Base-by-base conservation (phyloP, 2,888 invertebrate genomes). In the Parapristionchus giblindavisi region DNA sequence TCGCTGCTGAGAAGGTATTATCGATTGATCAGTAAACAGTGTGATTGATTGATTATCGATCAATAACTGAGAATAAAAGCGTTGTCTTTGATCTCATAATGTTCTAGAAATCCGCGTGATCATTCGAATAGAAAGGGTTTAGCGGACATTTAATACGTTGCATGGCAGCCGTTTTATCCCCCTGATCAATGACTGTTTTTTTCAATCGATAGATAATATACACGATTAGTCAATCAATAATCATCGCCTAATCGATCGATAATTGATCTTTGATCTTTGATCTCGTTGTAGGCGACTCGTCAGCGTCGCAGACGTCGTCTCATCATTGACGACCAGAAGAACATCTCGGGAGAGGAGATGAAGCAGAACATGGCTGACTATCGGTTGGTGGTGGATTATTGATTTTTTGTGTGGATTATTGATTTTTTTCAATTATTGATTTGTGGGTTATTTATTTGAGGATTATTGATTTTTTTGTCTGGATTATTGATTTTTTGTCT, bases 321-420 rank as follows among this genome's bases (percentile, higher is more conserved):
- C 56, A 95, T 99, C 84, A 96, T 99, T 17, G 99, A 99, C 89
- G 99, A 99, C 90, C 93, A 96, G 71, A 99, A 98, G 90, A 97
- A 96, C 90, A 97, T 99, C 89, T 94, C 95, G 3, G 98, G 98
- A 24, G 98, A 99, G 89, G 97, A 98, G 89, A 99, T 99, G 98
- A 99, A 99, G 89, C 93, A 95, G 74, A 98, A 99, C 88, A 91
- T 99, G 80, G 94, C 95, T 29, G 97, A 99, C 88, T 98, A 96
- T 54, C 79, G 78, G 84, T 84, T 21, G 32, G 91, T 99, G 79
- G 94, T 95, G 29, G 97, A 99, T 88, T 98, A 96, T 58, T 80
- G 78, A 83, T 84, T n/a, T n/a, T n/a, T n/a, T n/a, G n/a, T n/a
- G n/a, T n/a, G n/a, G n/a, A n/a, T 21, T 8, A 21, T 48, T 21